Base-by-base conservation (phyloP, 2,113 vertebrate species). In the Sorex araneus region DNA sequence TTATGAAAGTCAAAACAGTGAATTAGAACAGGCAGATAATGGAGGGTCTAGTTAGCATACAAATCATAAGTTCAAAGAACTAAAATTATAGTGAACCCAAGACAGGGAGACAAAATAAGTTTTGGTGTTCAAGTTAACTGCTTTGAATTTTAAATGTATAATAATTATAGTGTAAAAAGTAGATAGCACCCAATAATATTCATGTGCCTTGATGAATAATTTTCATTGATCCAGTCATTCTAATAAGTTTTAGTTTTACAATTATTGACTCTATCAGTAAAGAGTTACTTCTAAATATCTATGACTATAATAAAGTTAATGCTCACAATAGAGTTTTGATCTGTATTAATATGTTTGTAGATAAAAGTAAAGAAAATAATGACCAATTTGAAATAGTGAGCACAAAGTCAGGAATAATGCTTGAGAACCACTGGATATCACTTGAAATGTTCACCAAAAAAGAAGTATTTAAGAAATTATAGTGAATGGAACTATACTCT, bases 1-100 rank as follows among this genome's bases (percentile, higher is more conserved):
- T 84, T 89, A 50, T 85, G 36, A 40, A 87, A 95, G 81, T 93
- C 77, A 93, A 96, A 96, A 84, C 47, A 91, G 43, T 67, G 76
- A 92, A 91, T 89, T 94, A 87, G 91, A 91, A 70, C 2, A 81
- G 40, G 30, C 45, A 88, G 36, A 23, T 86, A 84, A 89, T 89
- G 50, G 87, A 92, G n/a, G 63, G 73, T 78, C 87, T 93, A 91
- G 25, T 82, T 91, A 90, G 34, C 18, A 92, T 3, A 94, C 25
- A 9, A 30, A 70, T 36, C 28, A 32, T 71, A 77, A 78, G 77
- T 94, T 79, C 36, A 92, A 85, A 73, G 32, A 89, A 78, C 4
- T 81, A 47, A 91, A 86, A 50, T 27, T 70, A 27, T 16, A 66
- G 5, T 71, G 12, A 92, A 23, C n/a, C 28, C 36, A 64, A 66